Base-by-base conservation (phyloP, 2,888 invertebrate species). In the Mechanitis mazaeus region DNA sequence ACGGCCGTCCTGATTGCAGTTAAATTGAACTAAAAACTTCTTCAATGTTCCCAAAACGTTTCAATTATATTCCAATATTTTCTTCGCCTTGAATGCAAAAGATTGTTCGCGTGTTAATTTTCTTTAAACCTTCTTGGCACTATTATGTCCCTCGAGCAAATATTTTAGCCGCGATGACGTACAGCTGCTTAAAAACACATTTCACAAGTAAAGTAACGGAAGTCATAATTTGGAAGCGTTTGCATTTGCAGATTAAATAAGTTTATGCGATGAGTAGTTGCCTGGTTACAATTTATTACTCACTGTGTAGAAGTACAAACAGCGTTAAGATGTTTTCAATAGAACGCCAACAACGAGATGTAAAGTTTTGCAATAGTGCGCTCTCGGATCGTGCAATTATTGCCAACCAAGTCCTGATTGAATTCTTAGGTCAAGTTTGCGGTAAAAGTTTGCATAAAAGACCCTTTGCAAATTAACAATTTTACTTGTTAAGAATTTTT, bases 21-120 rank as follows among this genome's bases (percentile, higher is more conserved):
- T 85, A 90, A 90, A 90, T 90, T 90, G 86, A 88, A 89, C 90
- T 90, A 90, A 91, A 88, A 90, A 90, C 87, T 90, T 89, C 84
- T 86, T 84, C 84, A 87, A 84, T 85, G 84, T 81, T 80, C 76
- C 80, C 81, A 85, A 88, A 90, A 86, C 81, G 84, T 81, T 86
- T 83, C 84, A 85, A 86, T 87, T 87, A 86, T 85, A 80, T 82
- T 71, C 75, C 74, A 77, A 64, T 80, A 81, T 78, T 81, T 81
- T 77, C 73, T 70, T 71, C 31, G 69, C 31, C 56, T 55, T 56
- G 55, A 75, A 80, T 77, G 74, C 68, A 64, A 68, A 69, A 65
- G 61, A 69, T 67, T 61, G 61, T 59, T 66, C 63, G 45, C n/a
- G 56, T 61, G 60, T 63, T 67, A 67, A 65, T 65, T 64, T 60